phyloP scores from a whole-genome alignment of 2,113 vertebrate genomes.

The Jacana jacana region DNA sequence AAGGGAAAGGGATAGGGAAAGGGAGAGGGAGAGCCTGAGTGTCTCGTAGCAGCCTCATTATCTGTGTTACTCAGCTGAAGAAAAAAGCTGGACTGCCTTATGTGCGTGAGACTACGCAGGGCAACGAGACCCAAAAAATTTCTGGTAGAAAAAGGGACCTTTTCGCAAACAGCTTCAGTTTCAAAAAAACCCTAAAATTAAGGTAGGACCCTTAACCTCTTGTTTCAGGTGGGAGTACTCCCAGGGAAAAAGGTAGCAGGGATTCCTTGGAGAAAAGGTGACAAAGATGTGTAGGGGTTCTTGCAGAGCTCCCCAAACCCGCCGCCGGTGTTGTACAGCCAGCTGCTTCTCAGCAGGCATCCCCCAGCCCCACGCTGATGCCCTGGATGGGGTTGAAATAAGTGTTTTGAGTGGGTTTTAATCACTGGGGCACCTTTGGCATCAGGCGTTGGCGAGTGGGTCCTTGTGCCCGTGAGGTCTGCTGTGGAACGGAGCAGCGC shows the following conservation, averaged over 20 bases:
- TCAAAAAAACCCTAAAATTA: background rate
- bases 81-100: conserved; percentile 4
- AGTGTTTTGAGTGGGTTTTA: background rate
- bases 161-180: background rate
- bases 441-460: background rate
- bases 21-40: conserved; percentile 6
- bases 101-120: background rate
- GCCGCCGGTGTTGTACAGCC: background rate
- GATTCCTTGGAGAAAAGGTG: background rate
- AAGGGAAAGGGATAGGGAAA: too few relatives aligned
- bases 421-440: background rate
- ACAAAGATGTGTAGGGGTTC: background rate
- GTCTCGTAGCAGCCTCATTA: conserved; percentile 21
- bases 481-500: background rate
- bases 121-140: background rate
- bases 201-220: background rate
- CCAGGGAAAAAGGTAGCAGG: background rate
- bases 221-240: background rate
- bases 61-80: conserved; percentile 27
- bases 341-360: background rate
- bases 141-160: background rate
- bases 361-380: background rate
- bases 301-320: background rate
- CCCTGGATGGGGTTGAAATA: background rate
- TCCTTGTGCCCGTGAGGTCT: background rate